Evolutionary conservation across 2,113 vertebrate species (phyloP).

Genomic region (Pachycephala philippinensis): DNA sequence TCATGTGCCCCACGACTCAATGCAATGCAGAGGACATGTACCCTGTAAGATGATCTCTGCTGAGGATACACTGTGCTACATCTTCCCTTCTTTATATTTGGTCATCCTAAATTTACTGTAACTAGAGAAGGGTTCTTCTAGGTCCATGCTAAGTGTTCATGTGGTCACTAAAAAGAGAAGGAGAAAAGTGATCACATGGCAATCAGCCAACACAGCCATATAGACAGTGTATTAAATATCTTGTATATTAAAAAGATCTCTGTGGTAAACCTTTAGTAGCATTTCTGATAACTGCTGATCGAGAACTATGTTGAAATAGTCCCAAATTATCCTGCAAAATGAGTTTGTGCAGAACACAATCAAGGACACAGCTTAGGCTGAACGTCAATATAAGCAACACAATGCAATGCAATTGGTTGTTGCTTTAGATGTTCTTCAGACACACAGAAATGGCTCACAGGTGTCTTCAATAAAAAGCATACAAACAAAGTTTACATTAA

Average conservation of each 20-base stretch:
- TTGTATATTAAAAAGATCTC: neutral
- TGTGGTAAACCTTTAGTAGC: constrained; percentile 33
- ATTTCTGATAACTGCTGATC: constrained; percentile 33
- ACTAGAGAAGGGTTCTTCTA: constrained; percentile 4
- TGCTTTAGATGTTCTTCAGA: neutral
- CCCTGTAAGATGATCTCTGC: neutral
- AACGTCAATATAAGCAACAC: neutral
- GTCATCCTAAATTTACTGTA: constrained; percentile 28
- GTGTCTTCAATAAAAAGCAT: neutral
- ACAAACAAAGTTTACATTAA: neutral
- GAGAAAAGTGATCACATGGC: constrained; percentile 25
- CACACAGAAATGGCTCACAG: neutral
- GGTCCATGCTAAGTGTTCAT: constrained; percentile 18
- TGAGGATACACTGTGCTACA: neutral
- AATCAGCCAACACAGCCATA: constrained; percentile 29
- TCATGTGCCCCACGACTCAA: neutral
- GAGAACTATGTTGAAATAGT: neutral
- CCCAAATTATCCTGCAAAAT: neutral
- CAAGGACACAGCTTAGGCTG: neutral
- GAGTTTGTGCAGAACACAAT: neutral
- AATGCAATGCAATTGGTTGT: neutral
- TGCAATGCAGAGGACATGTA: neutral
- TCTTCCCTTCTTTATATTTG: constrained; percentile 6
- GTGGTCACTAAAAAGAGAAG: constrained; percentile 16
- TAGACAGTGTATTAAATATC: neutral